Evolutionary conservation across 2,888 invertebrate genomes (phyloP), one percentile per base, ranked within the genome.

Genomic region (Caenorhabditis afra): DNA sequence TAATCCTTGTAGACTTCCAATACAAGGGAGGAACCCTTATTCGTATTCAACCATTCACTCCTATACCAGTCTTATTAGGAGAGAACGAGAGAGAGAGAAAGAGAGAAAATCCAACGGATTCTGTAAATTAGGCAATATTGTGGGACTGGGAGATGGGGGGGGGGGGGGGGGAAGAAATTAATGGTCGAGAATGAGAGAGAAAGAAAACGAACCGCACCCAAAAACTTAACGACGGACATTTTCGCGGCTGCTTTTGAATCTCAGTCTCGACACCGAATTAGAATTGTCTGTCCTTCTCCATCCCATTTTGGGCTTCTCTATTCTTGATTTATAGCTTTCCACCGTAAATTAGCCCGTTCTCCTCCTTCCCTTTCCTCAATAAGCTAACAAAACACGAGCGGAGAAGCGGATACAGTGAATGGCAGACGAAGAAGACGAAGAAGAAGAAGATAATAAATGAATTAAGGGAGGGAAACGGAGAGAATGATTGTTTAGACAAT

Each of bases 401-500:
- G 7, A 29, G 7, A 29, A 7, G 29, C 29, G 29, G 29, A 29
- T 29, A 29, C 29, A 29, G 29, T 29, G 29, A 3, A 52, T 44
- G 45, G 65, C 10, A 45, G 22, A 12, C 50, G 29, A 22, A 39
- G 39, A 14, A 22, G 35, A 49, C 12, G 22, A 20, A 39, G 20
- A 41, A 35, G 52, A 37, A 61, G 20, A 50, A 61, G 57, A 57
- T 53, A 59, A 75, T 58, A 61, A 58, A 47, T 57, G 57, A n/a
- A n/a, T n/a, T n/a, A 23, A 41, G 52, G 23, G 66, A 55, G 37
- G 39, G 45, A 61, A 35, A 57, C 41, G 14, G 61, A 41, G 59
- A 59, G 74, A 74, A 66, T 67, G 74, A 67, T 73, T 73, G 73
- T 73, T 73, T 64, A 50, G 73, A 64, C 64, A 57, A 57, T 64